Evolutionary conservation across 2,888 invertebrate species (phyloP).

Genomic region (Linyphia triangularis): DNA sequence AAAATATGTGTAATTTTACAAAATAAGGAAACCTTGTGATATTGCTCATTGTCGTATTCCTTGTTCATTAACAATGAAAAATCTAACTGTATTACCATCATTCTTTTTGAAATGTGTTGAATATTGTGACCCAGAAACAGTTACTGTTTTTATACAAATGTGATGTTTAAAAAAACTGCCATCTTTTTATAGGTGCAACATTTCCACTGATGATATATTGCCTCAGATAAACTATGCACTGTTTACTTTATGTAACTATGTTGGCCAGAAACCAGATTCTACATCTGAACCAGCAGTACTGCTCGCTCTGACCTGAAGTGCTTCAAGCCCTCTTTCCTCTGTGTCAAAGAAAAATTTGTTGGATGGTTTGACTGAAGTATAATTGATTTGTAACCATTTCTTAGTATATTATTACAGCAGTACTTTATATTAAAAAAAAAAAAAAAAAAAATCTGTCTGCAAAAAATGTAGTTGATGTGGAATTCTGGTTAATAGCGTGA

Average conservation of each 20-base stretch:
- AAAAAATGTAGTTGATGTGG: too few relatives aligned
- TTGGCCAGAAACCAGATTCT: constrained; percentile 33
- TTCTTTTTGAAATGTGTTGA: neutral
- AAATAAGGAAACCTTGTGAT: too few relatives aligned
- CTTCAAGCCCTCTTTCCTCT: neutral
- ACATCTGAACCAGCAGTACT: neutral
- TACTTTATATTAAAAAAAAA: neutral
- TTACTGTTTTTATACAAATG: neutral
- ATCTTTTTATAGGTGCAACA: constrained; percentile 71
- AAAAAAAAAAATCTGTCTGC: too few relatives aligned
- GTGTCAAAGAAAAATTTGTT: neutral
- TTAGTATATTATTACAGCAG: neutral
- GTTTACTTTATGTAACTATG: constrained; percentile 52
- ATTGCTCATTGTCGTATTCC: too few relatives aligned
- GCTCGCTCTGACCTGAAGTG: neutral
- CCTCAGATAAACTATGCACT: constrained; percentile 57
- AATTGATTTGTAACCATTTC: neutral
- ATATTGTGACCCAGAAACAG: neutral
- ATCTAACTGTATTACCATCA: neutral
- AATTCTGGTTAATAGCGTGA: neutral
- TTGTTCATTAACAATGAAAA: too few relatives aligned
- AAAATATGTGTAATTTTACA: too few relatives aligned
- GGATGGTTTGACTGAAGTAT: neutral
- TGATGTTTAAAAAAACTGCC: constrained; percentile 60
- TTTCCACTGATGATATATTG: constrained; percentile 54